These are phyloP conservation scores for Cantharis rustica DNA, from an alignment of 2,888 invertebrate species.

Conservation along the genomic window DNA sequence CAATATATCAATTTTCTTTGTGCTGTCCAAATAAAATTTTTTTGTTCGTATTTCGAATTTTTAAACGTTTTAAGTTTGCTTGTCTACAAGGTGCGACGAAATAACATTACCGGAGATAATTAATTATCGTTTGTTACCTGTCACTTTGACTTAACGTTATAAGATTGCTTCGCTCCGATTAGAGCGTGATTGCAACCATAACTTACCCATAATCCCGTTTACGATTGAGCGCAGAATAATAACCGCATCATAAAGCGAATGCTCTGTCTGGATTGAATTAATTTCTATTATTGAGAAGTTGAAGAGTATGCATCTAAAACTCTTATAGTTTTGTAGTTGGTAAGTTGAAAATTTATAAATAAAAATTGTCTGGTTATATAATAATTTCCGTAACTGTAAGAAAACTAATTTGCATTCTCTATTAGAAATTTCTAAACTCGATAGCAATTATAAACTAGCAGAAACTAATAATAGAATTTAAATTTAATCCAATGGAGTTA, in stretches of 20 bases:
- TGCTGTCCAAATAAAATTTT: neutral
- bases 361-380: neutral
- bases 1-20: neutral
- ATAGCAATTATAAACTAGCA: conserved; percentile 4
- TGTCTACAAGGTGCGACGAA: neutral
- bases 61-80: neutral
- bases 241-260: neutral
- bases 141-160: neutral
- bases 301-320: neutral
- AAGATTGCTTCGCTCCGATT: neutral
- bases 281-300: neutral
- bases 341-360: neutral
- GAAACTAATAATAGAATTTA: conserved; percentile 4
- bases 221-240: neutral
- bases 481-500: neutral
- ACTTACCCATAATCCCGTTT: neutral
- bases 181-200: neutral
- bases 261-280: neutral
- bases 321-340: neutral
- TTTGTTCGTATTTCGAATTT: neutral
- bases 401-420: neutral
- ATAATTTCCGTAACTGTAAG: neutral
- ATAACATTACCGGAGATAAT: neutral
- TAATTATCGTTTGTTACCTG: neutral
- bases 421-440: conserved; percentile 1